Base-by-base conservation (phyloP, 2,797 vertebrate species). In the Netta rufina region DNA sequence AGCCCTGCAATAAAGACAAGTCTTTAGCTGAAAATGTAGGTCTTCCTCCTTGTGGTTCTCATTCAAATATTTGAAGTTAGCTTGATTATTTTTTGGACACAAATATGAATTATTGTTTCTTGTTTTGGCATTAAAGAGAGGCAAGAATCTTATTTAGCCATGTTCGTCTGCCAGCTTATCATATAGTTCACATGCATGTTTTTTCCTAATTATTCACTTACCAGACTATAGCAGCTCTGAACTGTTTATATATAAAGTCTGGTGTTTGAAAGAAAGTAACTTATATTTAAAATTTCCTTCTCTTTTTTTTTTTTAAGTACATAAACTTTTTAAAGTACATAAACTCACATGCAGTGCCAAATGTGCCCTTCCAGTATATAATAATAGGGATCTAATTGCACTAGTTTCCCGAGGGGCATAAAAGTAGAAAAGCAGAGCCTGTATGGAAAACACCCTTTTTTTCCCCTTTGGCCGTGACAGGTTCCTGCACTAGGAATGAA, bases 201-300 rank as follows among this genome's bases (percentile, higher is more conserved):
- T 92, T n/a, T 53, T 27, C 16, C 36, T 93, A 93, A 90, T 96
- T 95, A 87, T 65, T 94, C 71, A 39, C 53, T 93, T 87, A 85
- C 71, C 74, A 92, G 89, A 91, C 87, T 88, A n/a, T 36, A 87
- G 64, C 61, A 92, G 28, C 77, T 90, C 74, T 80, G 74, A 87
- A 69, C 45, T 96, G 95, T 96, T 96, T 96, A 95, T 84, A 69
- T 90, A 82, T 95, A 96, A 96, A 96, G 94, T 94, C 95, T 96
- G 45, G 49, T 82, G 74, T 92, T 95, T 92, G 81, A 92, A 95
- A 90, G 89, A 58, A 70, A 72, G 41, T 70, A 92, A 91, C 83
- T 91, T 91, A n/a, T 71, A 92, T 92, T 91, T 91, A 49, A 96
- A 89, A 73, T 87, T 91, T 82, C 67, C 84, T 39, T 82, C 58